Conservation (phyloP, 2,888 invertebrate genomes). For the Theretra japonica region DNA sequence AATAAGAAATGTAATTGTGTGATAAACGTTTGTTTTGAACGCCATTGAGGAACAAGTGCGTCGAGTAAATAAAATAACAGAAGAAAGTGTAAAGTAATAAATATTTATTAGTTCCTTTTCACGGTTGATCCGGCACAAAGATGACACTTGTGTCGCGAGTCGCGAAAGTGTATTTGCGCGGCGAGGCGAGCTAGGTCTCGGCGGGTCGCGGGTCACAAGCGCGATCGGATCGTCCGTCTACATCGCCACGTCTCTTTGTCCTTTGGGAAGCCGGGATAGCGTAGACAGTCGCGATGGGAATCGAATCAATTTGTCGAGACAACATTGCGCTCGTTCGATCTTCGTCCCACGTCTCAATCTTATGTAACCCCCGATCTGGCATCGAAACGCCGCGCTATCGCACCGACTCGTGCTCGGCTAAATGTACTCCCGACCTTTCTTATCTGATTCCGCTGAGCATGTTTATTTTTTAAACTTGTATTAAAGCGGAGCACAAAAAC, state of each 20-base stretch:
- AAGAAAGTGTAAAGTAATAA: constrained; percentile 37
- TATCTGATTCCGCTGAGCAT: constrained; percentile 44
- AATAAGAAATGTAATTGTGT: background rate
- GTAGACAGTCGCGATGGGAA: constrained; percentile 66
- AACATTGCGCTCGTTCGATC: constrained; percentile 64
- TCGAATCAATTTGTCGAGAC: constrained; percentile 76
- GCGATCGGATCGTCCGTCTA: background rate
- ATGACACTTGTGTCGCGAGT: constrained; percentile 44
- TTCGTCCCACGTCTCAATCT: constrained; percentile 60
- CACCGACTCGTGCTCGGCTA: constrained; percentile 38
- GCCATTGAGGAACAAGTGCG: background rate
- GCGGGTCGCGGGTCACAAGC: constrained; percentile 31
- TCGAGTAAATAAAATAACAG: constrained; percentile 17
- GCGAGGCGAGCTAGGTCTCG: constrained; percentile 38
- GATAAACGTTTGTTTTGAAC: background rate
- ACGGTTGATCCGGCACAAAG: constrained; percentile 47
- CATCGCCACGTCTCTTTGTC: constrained; percentile 38
- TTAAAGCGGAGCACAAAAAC: constrained; percentile 61
- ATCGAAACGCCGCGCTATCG: constrained; percentile 40
- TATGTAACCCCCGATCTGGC: constrained; percentile 45
- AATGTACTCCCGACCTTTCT: constrained; percentile 51
- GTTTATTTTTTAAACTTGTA: constrained; percentile 35
- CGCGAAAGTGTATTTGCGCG: constrained; percentile 44
- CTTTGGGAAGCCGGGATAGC: constrained; percentile 51
- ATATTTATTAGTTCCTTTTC: constrained; percentile 51